Percentiles rank a stretch among this genome's conserved stretches.
phyloP scores from a whole-genome alignment of 2,113 vertebrate species.

The Solea solea region DNA sequence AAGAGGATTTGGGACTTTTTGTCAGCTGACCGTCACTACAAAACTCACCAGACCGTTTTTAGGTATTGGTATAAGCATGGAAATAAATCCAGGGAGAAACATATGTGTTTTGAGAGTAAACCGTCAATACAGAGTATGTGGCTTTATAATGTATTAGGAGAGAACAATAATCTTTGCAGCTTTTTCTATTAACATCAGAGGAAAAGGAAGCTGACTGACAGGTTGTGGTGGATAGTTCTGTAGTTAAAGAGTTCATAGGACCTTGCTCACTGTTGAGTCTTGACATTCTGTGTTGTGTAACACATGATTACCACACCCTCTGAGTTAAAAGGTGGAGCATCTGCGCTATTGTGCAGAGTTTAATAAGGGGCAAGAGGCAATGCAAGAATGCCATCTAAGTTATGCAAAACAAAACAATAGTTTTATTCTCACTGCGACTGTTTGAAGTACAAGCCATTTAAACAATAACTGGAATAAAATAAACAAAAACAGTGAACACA shows the following conservation, averaged over 20 bases:
- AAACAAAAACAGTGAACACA: not conserved
- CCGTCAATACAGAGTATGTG: not conserved
- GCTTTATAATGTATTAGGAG: not conserved
- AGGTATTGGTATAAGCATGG: not conserved
- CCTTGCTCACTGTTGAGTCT: too few species aligned
- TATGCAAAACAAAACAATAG: not conserved
- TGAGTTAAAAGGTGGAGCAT: not conserved
- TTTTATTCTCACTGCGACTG: too few species aligned
- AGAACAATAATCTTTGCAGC: too few species aligned
- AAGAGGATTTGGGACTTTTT: conserved; percentile 22
- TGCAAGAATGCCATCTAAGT: not conserved
- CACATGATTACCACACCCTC: not conserved
- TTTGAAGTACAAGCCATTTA: not conserved
- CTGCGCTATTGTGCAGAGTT: not conserved
- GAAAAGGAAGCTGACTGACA: not conserved
- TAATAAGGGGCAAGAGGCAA: not conserved
- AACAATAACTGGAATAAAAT: not conserved
- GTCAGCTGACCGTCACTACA: conserved; percentile 59
- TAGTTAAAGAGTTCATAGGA: not conserved
- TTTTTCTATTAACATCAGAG: too few species aligned
- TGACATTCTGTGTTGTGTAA: not conserved
- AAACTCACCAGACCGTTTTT: not conserved
- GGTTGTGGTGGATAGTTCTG: not conserved
- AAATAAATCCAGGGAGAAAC: not conserved
- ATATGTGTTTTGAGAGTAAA: not conserved